phyloP scores from a whole-genome alignment of 2,797 vertebrate species.

The Enteromius paludinosus region DNA sequence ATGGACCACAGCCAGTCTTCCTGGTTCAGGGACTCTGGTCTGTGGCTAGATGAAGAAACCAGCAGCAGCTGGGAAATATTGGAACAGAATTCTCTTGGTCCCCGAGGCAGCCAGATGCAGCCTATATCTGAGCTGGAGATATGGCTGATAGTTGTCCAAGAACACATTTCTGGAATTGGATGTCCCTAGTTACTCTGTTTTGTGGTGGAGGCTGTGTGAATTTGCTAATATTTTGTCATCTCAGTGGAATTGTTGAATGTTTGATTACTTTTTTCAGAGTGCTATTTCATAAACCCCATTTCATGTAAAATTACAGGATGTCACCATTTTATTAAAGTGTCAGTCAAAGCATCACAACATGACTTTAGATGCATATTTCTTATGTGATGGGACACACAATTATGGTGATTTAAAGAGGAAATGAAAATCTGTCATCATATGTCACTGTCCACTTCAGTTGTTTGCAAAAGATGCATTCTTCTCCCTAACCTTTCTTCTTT shows the following conservation, averaged over 20 bases:
- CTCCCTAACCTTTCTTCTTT: background rate
- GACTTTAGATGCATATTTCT: background rate
- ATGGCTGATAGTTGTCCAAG: slow-evolving; percentile 18
- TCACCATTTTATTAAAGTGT: background rate
- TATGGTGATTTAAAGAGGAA: background rate
- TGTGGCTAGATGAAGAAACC: slow-evolving; percentile 14
- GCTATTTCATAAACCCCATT: background rate
- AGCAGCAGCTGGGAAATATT: slow-evolving; percentile 26
- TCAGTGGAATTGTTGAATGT: slow-evolving; percentile 15
- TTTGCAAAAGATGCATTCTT: background rate
- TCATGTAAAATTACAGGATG: background rate
- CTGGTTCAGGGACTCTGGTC: background rate
- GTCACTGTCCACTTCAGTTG: background rate
- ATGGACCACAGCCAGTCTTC: slow-evolving; percentile 5
- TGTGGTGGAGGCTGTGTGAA: slow-evolving; percentile 26
- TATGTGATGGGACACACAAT: background rate
- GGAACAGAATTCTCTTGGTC: slow-evolving; percentile 9
- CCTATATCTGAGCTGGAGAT: slow-evolving; percentile 12
- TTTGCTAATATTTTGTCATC: slow-evolving; percentile 12
- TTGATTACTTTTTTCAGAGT: background rate
- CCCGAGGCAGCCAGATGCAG: slow-evolving; percentile 16
- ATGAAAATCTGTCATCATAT: background rate
- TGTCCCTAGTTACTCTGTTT: slow-evolving; percentile 15
- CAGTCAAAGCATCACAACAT: background rate
- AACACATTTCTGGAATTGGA: slow-evolving; percentile 28